phyloP scores from a whole-genome alignment of 1,140 invertebrate species.

The Drosophila sulfurigaster region DNA sequence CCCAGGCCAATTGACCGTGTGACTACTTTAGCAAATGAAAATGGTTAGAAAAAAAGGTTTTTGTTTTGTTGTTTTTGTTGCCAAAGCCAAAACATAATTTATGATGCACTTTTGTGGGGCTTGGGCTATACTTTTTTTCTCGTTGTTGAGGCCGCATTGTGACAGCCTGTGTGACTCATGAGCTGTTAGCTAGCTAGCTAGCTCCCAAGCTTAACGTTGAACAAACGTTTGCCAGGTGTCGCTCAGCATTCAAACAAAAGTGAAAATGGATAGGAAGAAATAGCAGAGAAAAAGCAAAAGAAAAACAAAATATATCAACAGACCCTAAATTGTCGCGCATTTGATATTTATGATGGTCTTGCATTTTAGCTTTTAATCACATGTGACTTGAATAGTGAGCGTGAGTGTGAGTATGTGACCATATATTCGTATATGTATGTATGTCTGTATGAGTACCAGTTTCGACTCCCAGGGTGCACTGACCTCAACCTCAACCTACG shows the following conservation, averaged over 20 bases:
- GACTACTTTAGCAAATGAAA: constrained; percentile 83
- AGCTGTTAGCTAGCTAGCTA: constrained; percentile 32
- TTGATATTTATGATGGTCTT: constrained; percentile 81
- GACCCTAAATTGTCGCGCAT: constrained; percentile 79
- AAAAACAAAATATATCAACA: constrained; percentile 6
- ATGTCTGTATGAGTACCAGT: constrained; percentile 5
- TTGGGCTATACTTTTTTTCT: constrained; percentile 9
- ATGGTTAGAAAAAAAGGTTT: constrained; percentile 65
- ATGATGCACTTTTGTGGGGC: constrained; percentile 76
- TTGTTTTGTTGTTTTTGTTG: neutral
- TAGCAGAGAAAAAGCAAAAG: neutral
- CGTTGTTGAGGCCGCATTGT: constrained; percentile 9
- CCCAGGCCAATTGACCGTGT: constrained; percentile 67
- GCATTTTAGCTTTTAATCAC: constrained; percentile 76
- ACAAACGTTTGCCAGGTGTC: constrained; percentile 65
- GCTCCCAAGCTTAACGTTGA: constrained; percentile 1
- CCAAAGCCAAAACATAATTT: constrained; percentile 73
- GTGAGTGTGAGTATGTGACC: no score
- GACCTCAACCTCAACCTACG: constrained; percentile 76
- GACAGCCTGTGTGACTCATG: constrained; percentile 65
- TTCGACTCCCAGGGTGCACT: constrained; percentile 60
- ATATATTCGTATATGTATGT: neutral
- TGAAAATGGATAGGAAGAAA: constrained; percentile 55
- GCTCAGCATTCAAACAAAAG: constrained; percentile 71
- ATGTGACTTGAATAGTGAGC: constrained; percentile 32